Conservation (phyloP, 2,797 vertebrate species). For the Oreonectes daqikongensis region DNA sequence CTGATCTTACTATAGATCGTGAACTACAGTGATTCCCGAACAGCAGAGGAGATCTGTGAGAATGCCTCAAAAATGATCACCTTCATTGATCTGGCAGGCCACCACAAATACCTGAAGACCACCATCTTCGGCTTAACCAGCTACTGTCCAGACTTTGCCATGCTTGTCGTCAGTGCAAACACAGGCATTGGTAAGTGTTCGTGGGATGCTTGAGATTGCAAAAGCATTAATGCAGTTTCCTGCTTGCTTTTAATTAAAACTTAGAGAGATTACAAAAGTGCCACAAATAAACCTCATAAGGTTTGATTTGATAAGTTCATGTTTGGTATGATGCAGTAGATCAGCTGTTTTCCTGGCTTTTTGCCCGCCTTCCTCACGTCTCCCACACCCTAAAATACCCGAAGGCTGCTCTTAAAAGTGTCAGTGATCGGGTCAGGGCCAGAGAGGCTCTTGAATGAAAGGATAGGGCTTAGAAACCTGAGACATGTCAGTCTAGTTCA, state of each 20-base stretch:
- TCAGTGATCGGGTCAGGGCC: not conserved
- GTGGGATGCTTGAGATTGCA: not conserved
- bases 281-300: constrained; percentile 3
- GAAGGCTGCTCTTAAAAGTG: not conserved
- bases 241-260: not conserved
- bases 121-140: constrained; percentile 91
- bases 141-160: constrained; percentile 89
- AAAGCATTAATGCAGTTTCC: not conserved
- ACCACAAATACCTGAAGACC: constrained; percentile 90
- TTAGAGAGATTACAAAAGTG: constrained; percentile 28
- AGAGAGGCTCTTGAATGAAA: not conserved
- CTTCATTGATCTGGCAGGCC: constrained; percentile 89
- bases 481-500: constrained; percentile 37
- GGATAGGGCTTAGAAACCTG: constrained; percentile 42
- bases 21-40: constrained; percentile 90
- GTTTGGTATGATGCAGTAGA: not conserved
- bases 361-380: not conserved
- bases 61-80: constrained; percentile 93
- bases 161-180: constrained; percentile 89
- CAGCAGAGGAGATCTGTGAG: constrained; percentile 89
- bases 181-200: constrained; percentile 84
- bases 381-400: constrained; percentile 48
- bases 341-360: not conserved
- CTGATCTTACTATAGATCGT: constrained; percentile 75
- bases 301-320: not conserved